These are phyloP conservation scores for Pangasianodon gigas DNA, from an alignment of 2,113 vertebrate genomes.

Conservation along the genomic window DNA sequence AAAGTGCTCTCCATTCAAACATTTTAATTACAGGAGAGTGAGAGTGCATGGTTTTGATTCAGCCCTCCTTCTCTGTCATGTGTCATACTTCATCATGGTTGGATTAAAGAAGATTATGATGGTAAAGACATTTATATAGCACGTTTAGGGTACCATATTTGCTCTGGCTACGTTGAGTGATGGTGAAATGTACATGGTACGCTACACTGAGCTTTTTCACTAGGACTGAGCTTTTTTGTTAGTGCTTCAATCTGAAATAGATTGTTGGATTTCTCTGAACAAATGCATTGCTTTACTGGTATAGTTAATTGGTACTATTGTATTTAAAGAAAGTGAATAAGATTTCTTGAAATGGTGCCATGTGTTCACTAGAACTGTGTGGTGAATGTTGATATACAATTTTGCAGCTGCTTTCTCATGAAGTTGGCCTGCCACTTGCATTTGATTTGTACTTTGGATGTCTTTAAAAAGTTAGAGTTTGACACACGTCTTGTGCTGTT, in stretches of 20 bases:
- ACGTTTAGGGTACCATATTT: background rate
- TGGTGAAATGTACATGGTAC: background rate
- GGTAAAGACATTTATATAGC: background rate
- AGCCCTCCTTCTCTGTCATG: constrained; percentile 31
- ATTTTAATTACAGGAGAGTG: constrained; percentile 37
- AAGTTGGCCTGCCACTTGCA: background rate
- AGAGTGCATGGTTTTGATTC: constrained; percentile 30
- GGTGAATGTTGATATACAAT: background rate
- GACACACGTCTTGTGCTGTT: constrained; percentile 6
- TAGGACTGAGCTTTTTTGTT: background rate
- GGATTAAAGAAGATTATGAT: constrained; percentile 56
- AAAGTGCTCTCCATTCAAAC: background rate
- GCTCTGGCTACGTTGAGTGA: background rate
- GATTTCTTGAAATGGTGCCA: background rate
- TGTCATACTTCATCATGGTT: constrained; percentile 55
- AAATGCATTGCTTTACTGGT: background rate
- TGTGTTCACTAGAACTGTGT: background rate
- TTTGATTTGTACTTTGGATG: constrained; percentile 9
- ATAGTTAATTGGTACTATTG: background rate
- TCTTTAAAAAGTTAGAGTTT: constrained; percentile 12
- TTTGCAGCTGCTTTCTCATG: background rate
- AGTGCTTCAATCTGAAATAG: background rate
- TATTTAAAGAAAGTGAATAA: background rate
- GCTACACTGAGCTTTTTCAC: background rate
- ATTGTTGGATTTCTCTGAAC: background rate